These are phyloP conservation scores for Cochlearius cochlearius DNA, from an alignment of 2,113 vertebrate species.

Conservation along the genomic window DNA sequence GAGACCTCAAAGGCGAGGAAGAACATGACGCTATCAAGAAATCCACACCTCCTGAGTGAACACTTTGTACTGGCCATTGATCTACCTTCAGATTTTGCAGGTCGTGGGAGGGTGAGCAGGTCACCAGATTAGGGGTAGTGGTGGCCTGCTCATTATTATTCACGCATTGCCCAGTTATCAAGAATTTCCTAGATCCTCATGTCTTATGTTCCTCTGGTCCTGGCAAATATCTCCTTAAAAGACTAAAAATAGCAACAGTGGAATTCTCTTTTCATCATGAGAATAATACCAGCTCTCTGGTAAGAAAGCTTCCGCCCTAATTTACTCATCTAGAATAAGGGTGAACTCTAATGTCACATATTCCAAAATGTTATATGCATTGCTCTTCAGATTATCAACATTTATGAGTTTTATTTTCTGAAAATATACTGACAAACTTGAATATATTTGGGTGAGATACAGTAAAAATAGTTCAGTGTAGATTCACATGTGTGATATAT, in stretches of 20 bases:
- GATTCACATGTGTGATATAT: neutral
- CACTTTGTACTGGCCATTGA: neutral
- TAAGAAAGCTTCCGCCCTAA: neutral
- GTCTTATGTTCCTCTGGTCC: neutral
- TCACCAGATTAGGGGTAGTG: neutral
- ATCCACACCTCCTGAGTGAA: neutral
- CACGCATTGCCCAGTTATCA: neutral
- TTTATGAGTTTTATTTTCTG: neutral
- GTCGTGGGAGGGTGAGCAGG: neutral
- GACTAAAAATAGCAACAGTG: neutral
- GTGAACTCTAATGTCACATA: neutral
- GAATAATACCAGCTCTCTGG: neutral
- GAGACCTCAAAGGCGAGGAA: neutral
- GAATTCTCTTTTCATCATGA: neutral
- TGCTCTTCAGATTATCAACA: neutral
- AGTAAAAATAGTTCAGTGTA: neutral
- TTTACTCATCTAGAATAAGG: neutral
- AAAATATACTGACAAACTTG: neutral
- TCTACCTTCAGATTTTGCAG: neutral
- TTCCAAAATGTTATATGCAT: neutral
- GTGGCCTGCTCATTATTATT: neutral
- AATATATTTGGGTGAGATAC: neutral
- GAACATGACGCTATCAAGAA: neutral
- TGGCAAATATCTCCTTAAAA: neutral
- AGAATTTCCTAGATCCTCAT: neutral